These are phyloP conservation scores for Zonotrichia leucophrys DNA, from an alignment of 2,113 vertebrate species.

Conservation along the genomic window DNA sequence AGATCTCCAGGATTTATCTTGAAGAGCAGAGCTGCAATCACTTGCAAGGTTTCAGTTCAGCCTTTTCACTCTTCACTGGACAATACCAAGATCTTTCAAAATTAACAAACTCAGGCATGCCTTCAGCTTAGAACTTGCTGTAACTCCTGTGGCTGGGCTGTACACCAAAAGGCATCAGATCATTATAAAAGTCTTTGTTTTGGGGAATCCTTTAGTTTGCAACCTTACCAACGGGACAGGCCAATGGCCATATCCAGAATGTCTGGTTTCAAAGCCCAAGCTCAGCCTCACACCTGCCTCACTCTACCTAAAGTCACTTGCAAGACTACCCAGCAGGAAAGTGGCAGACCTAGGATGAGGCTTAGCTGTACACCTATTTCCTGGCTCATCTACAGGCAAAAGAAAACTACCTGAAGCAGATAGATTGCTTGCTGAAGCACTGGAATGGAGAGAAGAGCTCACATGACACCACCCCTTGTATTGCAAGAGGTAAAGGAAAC, in stretches of 20 bases:
- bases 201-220: not conserved
- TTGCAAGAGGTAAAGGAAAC: not conserved
- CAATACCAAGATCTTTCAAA: not conserved
- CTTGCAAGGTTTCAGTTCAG: not conserved
- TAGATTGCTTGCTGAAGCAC: not conserved
- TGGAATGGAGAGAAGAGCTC: not conserved
- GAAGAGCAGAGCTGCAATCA: not conserved
- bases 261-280: not conserved
- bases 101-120: not conserved
- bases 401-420: not conserved
- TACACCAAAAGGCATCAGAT: not conserved
- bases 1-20: not conserved
- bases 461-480: not conserved
- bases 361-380: not conserved
- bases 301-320: not conserved
- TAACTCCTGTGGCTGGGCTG: not conserved
- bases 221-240: not conserved
- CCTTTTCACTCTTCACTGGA: not conserved
- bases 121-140: not conserved
- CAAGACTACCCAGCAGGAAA: not conserved
- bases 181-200: not conserved
- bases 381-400: not conserved
- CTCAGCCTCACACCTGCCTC: not conserved
- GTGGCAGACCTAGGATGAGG: not conserved
- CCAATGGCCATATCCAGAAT: not conserved